Percentiles rank a stretch among this genome's conserved stretches.
Evolutionary conservation across 2,113 vertebrate species (phyloP).

Genomic region (Leiothrix lutea): DNA sequence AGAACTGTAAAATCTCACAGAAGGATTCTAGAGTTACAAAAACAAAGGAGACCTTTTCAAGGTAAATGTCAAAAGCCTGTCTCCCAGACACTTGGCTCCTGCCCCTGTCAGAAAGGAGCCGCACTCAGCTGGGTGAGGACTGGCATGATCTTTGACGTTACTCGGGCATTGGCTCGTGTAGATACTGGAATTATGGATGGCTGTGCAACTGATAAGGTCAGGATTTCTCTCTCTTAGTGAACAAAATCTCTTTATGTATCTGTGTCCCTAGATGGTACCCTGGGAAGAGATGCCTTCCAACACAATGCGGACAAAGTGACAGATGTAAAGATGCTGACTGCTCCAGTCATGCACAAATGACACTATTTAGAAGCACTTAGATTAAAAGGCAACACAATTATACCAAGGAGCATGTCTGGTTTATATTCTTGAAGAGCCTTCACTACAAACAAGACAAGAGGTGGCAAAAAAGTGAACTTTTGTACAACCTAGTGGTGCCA

Average conservation of each 20-base stretch:
- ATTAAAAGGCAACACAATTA: background rate
- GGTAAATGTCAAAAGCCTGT: background rate
- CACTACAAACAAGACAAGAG: background rate
- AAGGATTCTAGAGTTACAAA: background rate
- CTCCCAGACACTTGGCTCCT: background rate
- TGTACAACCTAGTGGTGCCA: background rate
- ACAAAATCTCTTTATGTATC: background rate
- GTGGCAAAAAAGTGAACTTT: background rate
- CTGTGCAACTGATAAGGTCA: background rate
- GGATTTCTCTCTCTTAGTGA: background rate
- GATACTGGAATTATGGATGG: background rate
- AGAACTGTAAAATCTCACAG: background rate
- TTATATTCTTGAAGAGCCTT: background rate
- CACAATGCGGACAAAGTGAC: accelerated
- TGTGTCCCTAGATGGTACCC: background rate
- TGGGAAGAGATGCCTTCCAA: background rate
- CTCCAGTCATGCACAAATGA: accelerated
- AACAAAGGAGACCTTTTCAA: background rate
- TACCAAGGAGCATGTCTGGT: accelerated
- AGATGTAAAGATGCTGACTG: background rate
- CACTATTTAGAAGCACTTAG: background rate
- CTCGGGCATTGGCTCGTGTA: background rate
- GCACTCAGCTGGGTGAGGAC: accelerated
- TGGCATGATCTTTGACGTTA: background rate
- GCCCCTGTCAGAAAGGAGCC: background rate